These are phyloP conservation scores for Machimus atricapillus DNA, from an alignment of 2,888 invertebrate species.

Conservation along the genomic window DNA sequence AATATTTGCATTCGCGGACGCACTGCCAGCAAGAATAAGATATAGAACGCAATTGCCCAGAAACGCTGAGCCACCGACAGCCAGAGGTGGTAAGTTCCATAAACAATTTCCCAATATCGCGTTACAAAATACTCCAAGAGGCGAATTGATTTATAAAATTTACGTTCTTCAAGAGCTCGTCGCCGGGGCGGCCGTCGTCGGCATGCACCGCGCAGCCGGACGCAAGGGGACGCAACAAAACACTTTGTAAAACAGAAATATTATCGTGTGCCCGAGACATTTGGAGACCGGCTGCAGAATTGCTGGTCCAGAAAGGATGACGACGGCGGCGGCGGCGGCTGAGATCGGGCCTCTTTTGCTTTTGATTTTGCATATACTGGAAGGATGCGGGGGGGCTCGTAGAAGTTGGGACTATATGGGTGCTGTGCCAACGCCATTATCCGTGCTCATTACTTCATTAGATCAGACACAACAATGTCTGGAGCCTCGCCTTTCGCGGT, in stretches of 20 bases:
- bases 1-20: slow-evolving; percentile 30
- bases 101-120: slow-evolving; percentile 39
- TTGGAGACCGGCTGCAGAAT: slow-evolving; percentile 4
- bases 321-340: background rate
- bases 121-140: slow-evolving; percentile 33
- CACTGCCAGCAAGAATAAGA: slow-evolving; percentile 7
- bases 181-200: background rate
- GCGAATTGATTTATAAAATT: slow-evolving; percentile 37
- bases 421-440: slow-evolving; percentile 17
- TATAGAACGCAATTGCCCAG: slow-evolving; percentile 14
- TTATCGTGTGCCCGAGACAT: slow-evolving; percentile 27
- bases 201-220: background rate
- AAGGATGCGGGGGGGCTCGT: background rate
- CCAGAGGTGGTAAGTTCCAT: slow-evolving; percentile 26
- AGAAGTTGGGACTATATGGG: slow-evolving; percentile 1
- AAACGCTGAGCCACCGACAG: slow-evolving; percentile 2
- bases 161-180: slow-evolving; percentile 12
- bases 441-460: slow-evolving; percentile 30
- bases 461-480: slow-evolving; percentile 6
- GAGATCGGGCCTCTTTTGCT: background rate
- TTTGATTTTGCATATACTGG: background rate
- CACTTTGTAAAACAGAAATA: slow-evolving; percentile 32
- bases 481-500: slow-evolving; percentile 3
- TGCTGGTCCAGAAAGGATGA: slow-evolving; percentile 29
- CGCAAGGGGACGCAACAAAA: background rate